A percentile compares a stretch with the other conserved stretches of the same genome.
Evolutionary conservation across 2,888 invertebrate genomes (phyloP).

Genomic region (Agrochola litura): DNA sequence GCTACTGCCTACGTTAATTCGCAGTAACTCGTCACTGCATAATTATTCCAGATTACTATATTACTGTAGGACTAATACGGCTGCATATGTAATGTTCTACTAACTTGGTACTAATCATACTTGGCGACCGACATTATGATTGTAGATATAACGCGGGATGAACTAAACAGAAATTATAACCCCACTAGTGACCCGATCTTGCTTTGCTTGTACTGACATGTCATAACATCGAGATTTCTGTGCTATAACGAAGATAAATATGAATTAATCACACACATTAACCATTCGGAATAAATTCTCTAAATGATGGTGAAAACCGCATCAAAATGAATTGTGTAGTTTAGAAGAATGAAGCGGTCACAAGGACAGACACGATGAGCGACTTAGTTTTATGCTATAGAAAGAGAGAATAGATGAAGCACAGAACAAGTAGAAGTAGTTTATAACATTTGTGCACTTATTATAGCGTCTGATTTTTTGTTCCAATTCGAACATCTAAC

Average conservation of each 20-base stretch:
- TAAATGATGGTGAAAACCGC: too few relatives aligned
- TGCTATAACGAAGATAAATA: too few relatives aligned
- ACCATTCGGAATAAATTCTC: too few relatives aligned
- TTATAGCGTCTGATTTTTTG: too few relatives aligned
- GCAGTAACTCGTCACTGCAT: conserved; percentile 35
- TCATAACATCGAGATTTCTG: not conserved
- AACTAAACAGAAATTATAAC: not conserved
- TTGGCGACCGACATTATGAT: not conserved
- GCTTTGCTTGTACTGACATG: not conserved
- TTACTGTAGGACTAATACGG: conserved; percentile 13
- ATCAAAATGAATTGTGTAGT: too few relatives aligned
- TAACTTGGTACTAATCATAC: conserved; percentile 11
- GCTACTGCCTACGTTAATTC: conserved; percentile 8
- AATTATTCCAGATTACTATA: conserved; percentile 32
- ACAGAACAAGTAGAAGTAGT: too few relatives aligned
- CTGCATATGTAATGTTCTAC: conserved; percentile 17
- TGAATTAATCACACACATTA: too few relatives aligned
- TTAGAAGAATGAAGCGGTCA: too few relatives aligned
- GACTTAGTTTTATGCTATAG: too few relatives aligned
- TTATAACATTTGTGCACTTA: too few relatives aligned
- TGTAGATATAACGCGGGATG: not conserved
- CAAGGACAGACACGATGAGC: too few relatives aligned
- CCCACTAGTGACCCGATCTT: not conserved
- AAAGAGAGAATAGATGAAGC: too few relatives aligned
- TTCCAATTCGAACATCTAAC: not conserved